phyloP scores from a whole-genome alignment of 2,113 vertebrate species.

The Catharus fuscescens region DNA sequence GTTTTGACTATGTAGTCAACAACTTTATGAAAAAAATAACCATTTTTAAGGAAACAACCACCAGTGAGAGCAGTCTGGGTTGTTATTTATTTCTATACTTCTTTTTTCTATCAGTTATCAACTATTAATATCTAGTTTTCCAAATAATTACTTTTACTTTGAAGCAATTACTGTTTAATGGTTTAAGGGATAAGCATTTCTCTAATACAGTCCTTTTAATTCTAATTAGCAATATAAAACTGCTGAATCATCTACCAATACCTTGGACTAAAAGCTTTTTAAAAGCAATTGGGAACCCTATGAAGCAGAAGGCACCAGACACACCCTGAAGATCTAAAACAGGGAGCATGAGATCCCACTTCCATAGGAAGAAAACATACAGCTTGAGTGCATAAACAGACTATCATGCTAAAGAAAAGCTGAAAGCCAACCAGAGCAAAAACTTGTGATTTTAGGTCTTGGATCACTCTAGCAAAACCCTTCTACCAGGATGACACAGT shows the following conservation, averaged over 20 bases:
- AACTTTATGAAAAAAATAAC: background rate
- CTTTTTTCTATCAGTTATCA: background rate
- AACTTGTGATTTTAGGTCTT: background rate
- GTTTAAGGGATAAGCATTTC: background rate
- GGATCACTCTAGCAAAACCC: background rate
- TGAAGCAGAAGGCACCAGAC: background rate
- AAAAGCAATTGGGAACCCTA: background rate
- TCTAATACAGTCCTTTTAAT: background rate
- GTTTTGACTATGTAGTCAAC: background rate
- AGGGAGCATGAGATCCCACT: background rate
- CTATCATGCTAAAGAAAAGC: background rate
- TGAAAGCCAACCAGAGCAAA: background rate
- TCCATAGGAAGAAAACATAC: background rate
- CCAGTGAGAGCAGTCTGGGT: background rate
- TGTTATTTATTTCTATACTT: background rate
- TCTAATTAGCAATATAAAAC: background rate
- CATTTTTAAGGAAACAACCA: background rate
- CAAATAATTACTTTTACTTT: background rate
- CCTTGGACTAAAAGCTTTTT: background rate
- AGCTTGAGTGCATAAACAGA: rapidly evolving
- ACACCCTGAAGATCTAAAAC: background rate
- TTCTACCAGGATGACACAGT: background rate
- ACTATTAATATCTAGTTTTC: background rate
- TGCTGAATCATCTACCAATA: background rate
- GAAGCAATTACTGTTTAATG: background rate